Evolutionary conservation across 2,113 vertebrate genomes (phyloP).

Genomic region (Anolis carolinensis): DNA sequence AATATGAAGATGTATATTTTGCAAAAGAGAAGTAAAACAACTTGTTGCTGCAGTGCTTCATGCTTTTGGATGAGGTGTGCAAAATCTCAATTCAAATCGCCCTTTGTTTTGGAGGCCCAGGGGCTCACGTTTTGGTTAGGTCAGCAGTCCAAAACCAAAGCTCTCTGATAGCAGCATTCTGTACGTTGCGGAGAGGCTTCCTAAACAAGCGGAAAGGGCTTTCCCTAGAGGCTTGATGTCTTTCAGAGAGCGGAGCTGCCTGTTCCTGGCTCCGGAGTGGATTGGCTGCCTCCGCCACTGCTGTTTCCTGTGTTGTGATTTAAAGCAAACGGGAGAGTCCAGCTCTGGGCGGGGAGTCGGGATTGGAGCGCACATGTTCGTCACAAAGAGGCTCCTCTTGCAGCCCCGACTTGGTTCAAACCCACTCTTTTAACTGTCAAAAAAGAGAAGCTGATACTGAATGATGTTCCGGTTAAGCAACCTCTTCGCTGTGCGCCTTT

Average conservation of each 20-base stretch:
- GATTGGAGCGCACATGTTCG: conserved; percentile 38
- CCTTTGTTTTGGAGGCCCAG: not conserved
- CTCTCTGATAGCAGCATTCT: not conserved
- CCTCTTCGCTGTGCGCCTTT: not conserved
- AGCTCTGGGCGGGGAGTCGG: conserved; percentile 14
- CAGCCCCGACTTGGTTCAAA: conserved; percentile 43
- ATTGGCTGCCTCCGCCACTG: conserved; percentile 72
- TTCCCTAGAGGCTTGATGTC: conserved; percentile 26
- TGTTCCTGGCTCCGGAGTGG: conserved; percentile 42
- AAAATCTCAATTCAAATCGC: not conserved
- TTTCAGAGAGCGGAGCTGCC: conserved; percentile 28
- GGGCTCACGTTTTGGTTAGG: not conserved
- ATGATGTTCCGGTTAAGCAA: not conserved
- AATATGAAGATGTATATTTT: not conserved
- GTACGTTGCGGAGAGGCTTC: conserved; percentile 9
- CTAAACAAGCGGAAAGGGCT: conserved; percentile 38
- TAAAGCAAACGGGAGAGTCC: conserved; percentile 70
- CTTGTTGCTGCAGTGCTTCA: not conserved
- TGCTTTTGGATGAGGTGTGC: not conserved
- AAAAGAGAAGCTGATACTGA: conserved; percentile 40
- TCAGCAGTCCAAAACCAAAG: not conserved
- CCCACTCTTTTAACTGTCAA: conserved; percentile 50
- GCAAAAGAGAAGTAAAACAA: no score
- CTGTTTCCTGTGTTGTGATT: conserved; percentile 86
- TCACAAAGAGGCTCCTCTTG: conserved; percentile 10